Evolutionary conservation across 1,140 invertebrate species (phyloP).

Genomic region (Lasioglossum albipes): DNA sequence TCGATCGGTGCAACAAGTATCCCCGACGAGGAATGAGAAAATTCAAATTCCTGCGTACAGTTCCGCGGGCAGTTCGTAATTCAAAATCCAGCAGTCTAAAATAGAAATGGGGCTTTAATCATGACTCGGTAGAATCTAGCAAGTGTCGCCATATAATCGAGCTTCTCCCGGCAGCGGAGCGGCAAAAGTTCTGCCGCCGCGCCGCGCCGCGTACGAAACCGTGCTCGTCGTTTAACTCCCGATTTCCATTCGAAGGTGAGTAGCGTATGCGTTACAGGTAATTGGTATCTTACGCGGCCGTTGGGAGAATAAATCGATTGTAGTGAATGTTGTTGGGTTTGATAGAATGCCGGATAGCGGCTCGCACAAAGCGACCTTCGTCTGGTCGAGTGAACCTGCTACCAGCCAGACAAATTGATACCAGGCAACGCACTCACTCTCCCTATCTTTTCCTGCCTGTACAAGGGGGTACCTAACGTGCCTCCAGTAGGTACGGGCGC

Average conservation of each 20-base stretch:
- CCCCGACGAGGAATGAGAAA: too few species aligned
- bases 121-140: background rate
- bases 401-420: slow-evolving; percentile 78
- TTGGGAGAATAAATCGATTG: slow-evolving; percentile 75
- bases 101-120: background rate
- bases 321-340: slow-evolving; percentile 71
- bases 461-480: slow-evolving; percentile 51
- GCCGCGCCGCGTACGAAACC: background rate
- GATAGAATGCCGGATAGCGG: slow-evolving; percentile 78
- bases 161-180: background rate
- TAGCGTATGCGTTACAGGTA: slow-evolving; percentile 60
- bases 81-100: too few species aligned
- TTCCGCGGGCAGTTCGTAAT: too few species aligned
- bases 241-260: slow-evolving; percentile 57
- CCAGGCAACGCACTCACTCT: slow-evolving; percentile 76
- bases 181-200: background rate
- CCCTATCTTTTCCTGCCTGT: slow-evolving; percentile 68
- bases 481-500: slow-evolving; percentile 58
- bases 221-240: slow-evolving; percentile 35
- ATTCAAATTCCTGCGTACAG: too few species aligned
- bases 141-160: background rate
- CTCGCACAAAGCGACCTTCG: slow-evolving; percentile 77
- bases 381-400: slow-evolving; percentile 69
- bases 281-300: slow-evolving; percentile 75
- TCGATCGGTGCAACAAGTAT: too few species aligned